These are phyloP conservation scores for Festucalex cinctus DNA, from an alignment of 2,113 vertebrate species.

Conservation along the genomic window DNA sequence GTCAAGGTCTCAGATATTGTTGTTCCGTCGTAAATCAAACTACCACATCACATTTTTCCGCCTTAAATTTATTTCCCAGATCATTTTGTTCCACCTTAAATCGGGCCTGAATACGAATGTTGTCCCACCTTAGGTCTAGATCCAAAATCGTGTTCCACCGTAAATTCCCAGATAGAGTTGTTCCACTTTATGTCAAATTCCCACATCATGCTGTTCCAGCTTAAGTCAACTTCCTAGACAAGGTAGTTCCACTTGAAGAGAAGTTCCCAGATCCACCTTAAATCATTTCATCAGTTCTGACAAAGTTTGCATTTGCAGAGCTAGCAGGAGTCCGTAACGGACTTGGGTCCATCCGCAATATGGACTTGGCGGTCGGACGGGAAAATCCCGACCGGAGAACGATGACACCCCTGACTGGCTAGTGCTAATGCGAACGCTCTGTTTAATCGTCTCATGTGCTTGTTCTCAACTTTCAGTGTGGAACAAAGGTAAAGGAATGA, in stretches of 20 bases:
- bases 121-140: too few relatives aligned
- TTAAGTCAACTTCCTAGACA: not conserved
- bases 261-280: not conserved
- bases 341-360: too few relatives aligned
- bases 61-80: too few relatives aligned
- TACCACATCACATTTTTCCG: too few relatives aligned
- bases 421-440: conserved; percentile 20
- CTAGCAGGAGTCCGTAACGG: not conserved
- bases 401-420: not conserved
- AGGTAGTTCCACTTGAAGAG: too few relatives aligned
- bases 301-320: conserved; percentile 15
- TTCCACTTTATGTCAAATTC: not conserved
- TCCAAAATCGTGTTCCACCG: too few relatives aligned
- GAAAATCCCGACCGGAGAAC: not conserved
- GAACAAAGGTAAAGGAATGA: conserved; percentile 65
- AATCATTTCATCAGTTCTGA: not conserved
- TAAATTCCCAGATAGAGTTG: not conserved
- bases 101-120: too few relatives aligned
- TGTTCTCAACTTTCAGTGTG: conserved; percentile 63
- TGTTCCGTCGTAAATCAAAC: too few relatives aligned
- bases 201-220: not conserved
- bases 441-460: conserved; percentile 37
- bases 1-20: too few relatives aligned
- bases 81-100: not conserved
- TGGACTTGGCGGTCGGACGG: not conserved